Percentiles rank a stretch among this genome's conserved stretches.
phyloP scores from a whole-genome alignment of 2,113 vertebrate genomes.

The Beaufortia kweichowensis region DNA sequence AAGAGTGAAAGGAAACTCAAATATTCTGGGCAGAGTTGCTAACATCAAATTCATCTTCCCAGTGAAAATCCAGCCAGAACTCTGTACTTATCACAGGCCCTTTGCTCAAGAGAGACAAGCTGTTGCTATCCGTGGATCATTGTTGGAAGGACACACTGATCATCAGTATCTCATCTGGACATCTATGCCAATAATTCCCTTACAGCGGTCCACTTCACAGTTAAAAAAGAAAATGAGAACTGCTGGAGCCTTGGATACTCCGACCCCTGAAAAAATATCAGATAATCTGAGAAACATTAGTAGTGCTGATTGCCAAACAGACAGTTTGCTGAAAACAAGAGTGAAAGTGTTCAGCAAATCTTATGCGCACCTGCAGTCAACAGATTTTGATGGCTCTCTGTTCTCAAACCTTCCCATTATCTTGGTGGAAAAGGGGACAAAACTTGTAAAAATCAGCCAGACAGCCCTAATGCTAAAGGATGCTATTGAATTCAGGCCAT shows the following conservation, averaged over 20 bases:
- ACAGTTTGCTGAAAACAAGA: constrained; percentile 51
- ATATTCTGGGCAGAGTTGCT: constrained; percentile 62
- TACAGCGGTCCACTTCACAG: accelerated
- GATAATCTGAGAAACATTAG: constrained; percentile 76
- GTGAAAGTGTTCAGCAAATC: constrained; percentile 59
- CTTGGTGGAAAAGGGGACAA: constrained; percentile 67
- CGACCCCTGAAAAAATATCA: constrained; percentile 65
- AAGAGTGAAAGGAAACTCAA: neutral
- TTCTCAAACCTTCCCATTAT: constrained; percentile 71
- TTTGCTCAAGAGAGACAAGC: constrained; percentile 55
- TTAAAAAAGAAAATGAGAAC: constrained; percentile 34
- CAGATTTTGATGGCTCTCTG: constrained; percentile 40
- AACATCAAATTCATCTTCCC: constrained; percentile 75
- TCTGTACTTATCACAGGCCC: constrained; percentile 68
- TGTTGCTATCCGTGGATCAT: constrained; percentile 70
- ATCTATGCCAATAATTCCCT: constrained; percentile 70
- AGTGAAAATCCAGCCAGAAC: constrained; percentile 36
- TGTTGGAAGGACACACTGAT: constrained; percentile 42
- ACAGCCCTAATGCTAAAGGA: constrained; percentile 39
- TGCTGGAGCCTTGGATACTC: constrained; percentile 64
- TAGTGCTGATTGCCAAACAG: constrained; percentile 58
- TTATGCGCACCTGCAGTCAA: constrained; percentile 63
- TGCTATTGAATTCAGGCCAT: constrained; percentile 68
- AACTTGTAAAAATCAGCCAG: constrained; percentile 61
- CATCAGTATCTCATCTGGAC: constrained; percentile 75